Conservation (phyloP, 2,888 invertebrate genomes). For the Yponomeuta malinellus region DNA sequence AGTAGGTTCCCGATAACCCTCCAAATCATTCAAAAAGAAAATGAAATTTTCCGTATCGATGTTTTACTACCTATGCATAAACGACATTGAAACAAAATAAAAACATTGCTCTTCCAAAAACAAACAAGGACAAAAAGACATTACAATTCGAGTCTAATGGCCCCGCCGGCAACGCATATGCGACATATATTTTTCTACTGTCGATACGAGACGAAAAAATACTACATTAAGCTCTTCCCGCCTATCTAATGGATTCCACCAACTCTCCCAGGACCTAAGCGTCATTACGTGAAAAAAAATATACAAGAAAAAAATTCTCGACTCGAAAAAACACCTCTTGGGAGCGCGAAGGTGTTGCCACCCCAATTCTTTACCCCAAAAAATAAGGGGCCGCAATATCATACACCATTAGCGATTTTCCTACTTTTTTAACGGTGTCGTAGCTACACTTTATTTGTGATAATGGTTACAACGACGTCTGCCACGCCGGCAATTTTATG, state of each 20-base stretch:
- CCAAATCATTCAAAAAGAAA: too few species aligned
- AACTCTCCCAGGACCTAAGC: conserved; percentile 68
- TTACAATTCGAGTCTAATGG: conserved; percentile 54
- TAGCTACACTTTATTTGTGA: conserved; percentile 29
- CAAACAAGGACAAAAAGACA: conserved; percentile 33
- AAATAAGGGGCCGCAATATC: conserved; percentile 75
- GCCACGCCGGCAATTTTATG: conserved; percentile 14
- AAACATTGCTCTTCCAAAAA: not conserved
- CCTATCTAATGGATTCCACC: conserved; percentile 73
- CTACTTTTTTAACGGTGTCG: conserved; percentile 75
- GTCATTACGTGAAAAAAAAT: conserved; percentile 70
- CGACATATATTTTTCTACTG: conserved; percentile 49
- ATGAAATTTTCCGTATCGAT: too few species aligned
- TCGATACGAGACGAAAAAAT: conserved; percentile 46
- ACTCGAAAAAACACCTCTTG: conserved; percentile 59
- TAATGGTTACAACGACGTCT: conserved; percentile 16
- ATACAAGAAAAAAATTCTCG: conserved; percentile 47
- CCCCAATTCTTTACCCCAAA: conserved; percentile 66
- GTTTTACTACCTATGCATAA: not conserved
- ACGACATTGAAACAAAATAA: not conserved
- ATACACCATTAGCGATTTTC: conserved; percentile 77
- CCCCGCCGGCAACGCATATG: conserved; percentile 45
- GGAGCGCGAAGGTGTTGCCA: conserved; percentile 71
- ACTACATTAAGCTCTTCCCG: conserved; percentile 69
- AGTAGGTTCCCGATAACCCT: too few species aligned